phyloP scores from a whole-genome alignment of 2,797 vertebrate genomes.

The Alcedo atthis region DNA sequence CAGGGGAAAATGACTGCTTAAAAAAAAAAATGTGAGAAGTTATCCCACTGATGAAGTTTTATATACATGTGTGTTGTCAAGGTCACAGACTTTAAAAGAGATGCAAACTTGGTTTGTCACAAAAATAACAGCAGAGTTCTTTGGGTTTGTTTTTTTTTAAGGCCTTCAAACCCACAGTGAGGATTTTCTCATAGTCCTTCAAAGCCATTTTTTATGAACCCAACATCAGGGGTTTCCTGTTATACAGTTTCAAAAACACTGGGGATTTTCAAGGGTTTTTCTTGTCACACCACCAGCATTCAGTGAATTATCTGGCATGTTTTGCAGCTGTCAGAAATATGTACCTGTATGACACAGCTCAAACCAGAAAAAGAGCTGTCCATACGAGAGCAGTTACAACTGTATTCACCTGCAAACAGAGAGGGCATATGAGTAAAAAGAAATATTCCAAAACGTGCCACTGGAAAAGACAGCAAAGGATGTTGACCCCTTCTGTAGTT shows the following conservation, averaged over 20 bases:
- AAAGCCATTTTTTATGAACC: slow-evolving; percentile 22
- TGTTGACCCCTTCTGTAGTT: slow-evolving; percentile 24
- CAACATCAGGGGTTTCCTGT: not conserved
- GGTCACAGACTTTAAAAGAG: not conserved
- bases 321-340: slow-evolving; percentile 40
- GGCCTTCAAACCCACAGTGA: not conserved
- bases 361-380: slow-evolving; percentile 27
- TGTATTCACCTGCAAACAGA: slow-evolving; percentile 27
- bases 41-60: not conserved
- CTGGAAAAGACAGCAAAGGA: slow-evolving; percentile 31
- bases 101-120: not conserved
- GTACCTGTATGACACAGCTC: not conserved
- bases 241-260: not conserved
- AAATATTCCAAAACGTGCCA: slow-evolving; percentile 18
- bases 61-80: not conserved
- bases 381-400: slow-evolving; percentile 2
- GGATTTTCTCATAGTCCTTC: not conserved
- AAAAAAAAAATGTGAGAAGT: not conserved
- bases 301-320: slow-evolving; percentile 8
- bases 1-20: not conserved
- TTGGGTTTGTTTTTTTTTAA: not conserved
- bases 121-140: not conserved
- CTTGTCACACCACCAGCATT: slow-evolving; percentile 22
- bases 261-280: slow-evolving; percentile 41
- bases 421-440: slow-evolving; percentile 12